A percentile compares a stretch with the other conserved stretches of the same genome.
phyloP scores from a whole-genome alignment of 2,888 invertebrate genomes.

The Mesochorus sp. region DNA sequence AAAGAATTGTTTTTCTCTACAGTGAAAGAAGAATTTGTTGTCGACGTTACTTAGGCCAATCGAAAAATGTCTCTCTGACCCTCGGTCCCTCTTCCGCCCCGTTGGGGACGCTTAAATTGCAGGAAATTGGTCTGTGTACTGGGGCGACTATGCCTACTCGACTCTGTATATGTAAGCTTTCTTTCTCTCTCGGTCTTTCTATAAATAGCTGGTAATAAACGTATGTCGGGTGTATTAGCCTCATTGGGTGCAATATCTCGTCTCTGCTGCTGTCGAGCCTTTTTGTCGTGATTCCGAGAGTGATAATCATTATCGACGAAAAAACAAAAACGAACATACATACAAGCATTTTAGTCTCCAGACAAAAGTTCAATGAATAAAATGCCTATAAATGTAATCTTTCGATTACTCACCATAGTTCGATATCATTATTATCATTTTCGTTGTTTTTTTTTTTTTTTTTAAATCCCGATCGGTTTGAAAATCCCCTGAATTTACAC shows the following conservation, averaged over 20 bases:
- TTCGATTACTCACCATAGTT: too few species aligned
- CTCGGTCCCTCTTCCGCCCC: conserved; percentile 43
- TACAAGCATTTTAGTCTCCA: too few species aligned
- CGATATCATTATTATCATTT: too few species aligned
- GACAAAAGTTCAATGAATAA: too few species aligned
- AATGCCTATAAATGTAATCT: too few species aligned
- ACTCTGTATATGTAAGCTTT: conserved; percentile 23
- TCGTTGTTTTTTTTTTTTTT: too few species aligned
- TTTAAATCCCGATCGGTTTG: too few species aligned
- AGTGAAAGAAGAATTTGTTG: neutral
- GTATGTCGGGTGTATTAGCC: conserved; percentile 59
- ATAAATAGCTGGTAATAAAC: conserved; percentile 33
- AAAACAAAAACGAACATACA: neutral
- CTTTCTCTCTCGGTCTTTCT: conserved; percentile 9
- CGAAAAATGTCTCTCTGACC: conserved; percentile 32
- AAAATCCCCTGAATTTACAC: too few species aligned
- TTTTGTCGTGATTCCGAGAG: conserved; percentile 15
- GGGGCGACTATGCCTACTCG: conserved; percentile 52
- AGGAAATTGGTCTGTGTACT: conserved; percentile 69
- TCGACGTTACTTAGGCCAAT: conserved; percentile 5
- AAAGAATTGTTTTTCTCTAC: neutral
- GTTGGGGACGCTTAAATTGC: conserved; percentile 57
- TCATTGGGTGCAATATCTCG: conserved; percentile 66
- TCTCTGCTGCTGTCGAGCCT: conserved; percentile 34
- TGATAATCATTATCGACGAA: neutral